phyloP scores from a whole-genome alignment of 37 sponge, comb jelly and placozoan species.

The Halisarca cf. caerulea region DNA sequence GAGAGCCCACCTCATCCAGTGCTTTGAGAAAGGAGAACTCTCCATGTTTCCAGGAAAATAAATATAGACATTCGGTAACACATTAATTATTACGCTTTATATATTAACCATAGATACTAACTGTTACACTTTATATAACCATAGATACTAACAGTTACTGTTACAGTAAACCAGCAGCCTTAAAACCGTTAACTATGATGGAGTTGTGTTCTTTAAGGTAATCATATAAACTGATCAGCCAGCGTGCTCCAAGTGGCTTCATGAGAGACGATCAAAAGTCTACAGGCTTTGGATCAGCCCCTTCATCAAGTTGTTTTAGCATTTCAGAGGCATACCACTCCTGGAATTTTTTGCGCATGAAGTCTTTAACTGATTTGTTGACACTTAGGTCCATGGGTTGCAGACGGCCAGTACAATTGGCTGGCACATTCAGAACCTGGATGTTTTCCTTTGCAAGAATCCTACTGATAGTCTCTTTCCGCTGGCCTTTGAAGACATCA shows the following conservation, averaged over 20 bases:
- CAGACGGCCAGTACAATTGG: constrained; percentile 18
- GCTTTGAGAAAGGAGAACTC: background rate
- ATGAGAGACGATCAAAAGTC: background rate
- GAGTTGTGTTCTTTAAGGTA: constrained; percentile 29
- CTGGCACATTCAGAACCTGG: background rate
- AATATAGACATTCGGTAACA: background rate
- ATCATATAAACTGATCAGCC: constrained; percentile 57
- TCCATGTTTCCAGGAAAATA: background rate
- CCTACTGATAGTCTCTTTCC: background rate
- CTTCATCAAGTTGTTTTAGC: background rate
- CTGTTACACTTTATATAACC: too few species aligned
- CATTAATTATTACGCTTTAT: background rate
- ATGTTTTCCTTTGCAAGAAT: background rate
- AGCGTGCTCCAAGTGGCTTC: constrained; percentile 60
- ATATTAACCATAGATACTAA: background rate
- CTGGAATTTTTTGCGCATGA: background rate
- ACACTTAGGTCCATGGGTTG: constrained; percentile 23
- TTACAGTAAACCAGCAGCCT: constrained; percentile 37
- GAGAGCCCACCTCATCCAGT: constrained; percentile 38
- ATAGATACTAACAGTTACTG: too few species aligned
- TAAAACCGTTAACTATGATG: constrained; percentile 65
- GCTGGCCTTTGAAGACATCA: constrained; percentile 9
- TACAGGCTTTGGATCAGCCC: background rate
- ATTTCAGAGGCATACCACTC: constrained; percentile 19
- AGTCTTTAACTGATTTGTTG: constrained; percentile 22